Conservation (phyloP, 53 echinoderm and acorn worm species). For the Holothuria scabra region DNA sequence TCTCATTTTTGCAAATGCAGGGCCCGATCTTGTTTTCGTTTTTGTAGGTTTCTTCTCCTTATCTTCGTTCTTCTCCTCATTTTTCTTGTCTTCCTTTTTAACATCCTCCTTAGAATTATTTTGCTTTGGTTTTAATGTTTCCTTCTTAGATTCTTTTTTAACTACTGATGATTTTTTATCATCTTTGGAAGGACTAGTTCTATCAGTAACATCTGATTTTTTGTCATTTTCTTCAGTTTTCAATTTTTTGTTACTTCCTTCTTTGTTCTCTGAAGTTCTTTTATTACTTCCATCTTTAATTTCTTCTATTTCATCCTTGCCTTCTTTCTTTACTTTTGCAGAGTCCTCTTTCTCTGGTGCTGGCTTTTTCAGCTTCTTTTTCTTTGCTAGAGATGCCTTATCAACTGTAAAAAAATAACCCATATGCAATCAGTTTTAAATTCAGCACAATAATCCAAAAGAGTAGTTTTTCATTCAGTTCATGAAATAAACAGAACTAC, state of each 20-base stretch:
- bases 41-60: constrained; percentile 54
- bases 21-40: constrained; percentile 72
- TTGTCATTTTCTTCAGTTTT: constrained; percentile 28
- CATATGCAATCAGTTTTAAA: too few relatives aligned
- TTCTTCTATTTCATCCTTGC: constrained; percentile 12
- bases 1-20: constrained; percentile 73
- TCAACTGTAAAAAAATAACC: constrained; percentile 21
- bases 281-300: constrained; percentile 4
- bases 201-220: constrained; percentile 10
- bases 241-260: not conserved
- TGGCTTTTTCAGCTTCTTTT: constrained; percentile 58
- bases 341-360: constrained; percentile 1
- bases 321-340: constrained; percentile 9
- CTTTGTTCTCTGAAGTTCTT: constrained; percentile 16
- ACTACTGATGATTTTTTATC: not conserved
- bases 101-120: constrained; percentile 18
- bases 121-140: constrained; percentile 2
- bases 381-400: constrained; percentile 57
- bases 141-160: not conserved
- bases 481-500: too few relatives aligned
- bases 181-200: constrained; percentile 39
- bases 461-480: too few relatives aligned
- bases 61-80: constrained; percentile 21
- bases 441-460: too few relatives aligned
- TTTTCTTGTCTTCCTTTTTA: constrained; percentile 46